phyloP scores from a whole-genome alignment of 2,113 vertebrate genomes.

The Paedocypris sp. region DNA sequence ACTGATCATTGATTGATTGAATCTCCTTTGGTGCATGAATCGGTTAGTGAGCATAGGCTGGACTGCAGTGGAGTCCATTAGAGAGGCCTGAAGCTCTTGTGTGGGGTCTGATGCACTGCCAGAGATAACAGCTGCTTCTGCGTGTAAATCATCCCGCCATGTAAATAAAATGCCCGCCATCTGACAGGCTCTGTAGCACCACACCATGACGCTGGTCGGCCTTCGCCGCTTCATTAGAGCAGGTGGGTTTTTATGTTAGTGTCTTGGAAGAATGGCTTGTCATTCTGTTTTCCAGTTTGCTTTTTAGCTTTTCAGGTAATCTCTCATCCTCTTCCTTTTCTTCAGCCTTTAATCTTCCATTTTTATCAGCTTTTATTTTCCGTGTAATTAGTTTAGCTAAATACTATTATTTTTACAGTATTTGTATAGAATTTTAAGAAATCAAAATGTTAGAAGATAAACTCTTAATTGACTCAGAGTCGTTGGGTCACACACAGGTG shows the following conservation, averaged over 20 bases:
- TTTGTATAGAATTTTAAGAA: too few species aligned
- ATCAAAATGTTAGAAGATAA: too few species aligned
- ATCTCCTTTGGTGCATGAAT: too few species aligned
- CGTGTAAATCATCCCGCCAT: constrained; percentile 42
- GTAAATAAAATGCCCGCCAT: constrained; percentile 27
- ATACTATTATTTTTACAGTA: too few species aligned
- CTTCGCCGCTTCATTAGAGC: constrained; percentile 9
- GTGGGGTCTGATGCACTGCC: constrained; percentile 16
- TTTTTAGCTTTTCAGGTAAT: constrained; percentile 28
- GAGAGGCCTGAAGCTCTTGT: constrained; percentile 28
- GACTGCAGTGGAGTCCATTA: constrained; percentile 18
- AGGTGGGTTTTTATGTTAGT: constrained; percentile 37
- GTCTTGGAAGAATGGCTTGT: constrained; percentile 19
- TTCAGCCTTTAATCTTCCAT: neutral
- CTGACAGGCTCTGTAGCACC: constrained; percentile 28
- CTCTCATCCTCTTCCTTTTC: constrained; percentile 1
- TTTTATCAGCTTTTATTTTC: too few species aligned
- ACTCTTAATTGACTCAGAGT: too few species aligned
- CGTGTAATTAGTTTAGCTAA: too few species aligned
- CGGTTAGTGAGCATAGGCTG: neutral
- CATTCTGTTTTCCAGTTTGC: constrained; percentile 29
- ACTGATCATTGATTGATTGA: too few species aligned
- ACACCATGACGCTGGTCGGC: neutral
- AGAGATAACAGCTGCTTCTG: constrained; percentile 43
- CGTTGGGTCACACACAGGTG: too few species aligned